Conservation (phyloP, 2,888 invertebrate genomes). For the Endomychus coccineus region DNA sequence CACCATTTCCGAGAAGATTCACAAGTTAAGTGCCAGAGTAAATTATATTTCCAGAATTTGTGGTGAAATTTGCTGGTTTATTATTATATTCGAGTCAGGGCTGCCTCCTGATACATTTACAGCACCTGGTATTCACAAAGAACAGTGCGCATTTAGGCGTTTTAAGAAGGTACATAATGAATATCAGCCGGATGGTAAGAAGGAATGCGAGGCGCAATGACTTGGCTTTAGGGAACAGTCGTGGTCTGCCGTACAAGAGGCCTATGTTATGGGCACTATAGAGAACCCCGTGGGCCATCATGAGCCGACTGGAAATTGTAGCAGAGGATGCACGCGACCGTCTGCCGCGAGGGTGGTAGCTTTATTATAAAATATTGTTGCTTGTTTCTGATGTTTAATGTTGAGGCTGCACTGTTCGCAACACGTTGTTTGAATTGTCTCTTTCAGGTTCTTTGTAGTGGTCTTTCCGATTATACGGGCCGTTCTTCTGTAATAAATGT, state of each 20-base stretch:
- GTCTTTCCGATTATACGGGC: no score
- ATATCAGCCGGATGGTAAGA: constrained; percentile 14
- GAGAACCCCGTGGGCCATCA: constrained; percentile 35
- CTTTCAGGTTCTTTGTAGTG: no score
- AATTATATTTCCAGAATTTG: no score
- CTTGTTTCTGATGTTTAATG: background rate
- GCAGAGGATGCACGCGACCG: constrained; percentile 40
- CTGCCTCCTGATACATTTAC: no score
- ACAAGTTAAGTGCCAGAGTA: no score
- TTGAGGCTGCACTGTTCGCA: no score
- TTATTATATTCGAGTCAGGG: no score
- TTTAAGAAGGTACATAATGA: constrained; percentile 14
- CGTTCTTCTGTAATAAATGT: no score
- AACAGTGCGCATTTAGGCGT: no score
- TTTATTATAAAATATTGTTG: constrained; percentile 36
- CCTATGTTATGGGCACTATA: constrained; percentile 31
- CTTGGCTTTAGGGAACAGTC: constrained; percentile 39
- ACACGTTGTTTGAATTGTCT: no score
- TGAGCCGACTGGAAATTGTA: constrained; percentile 35
- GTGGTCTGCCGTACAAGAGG: constrained; percentile 37
- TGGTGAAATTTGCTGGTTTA: no score
- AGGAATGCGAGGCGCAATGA: constrained; percentile 33
- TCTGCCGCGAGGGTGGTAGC: constrained; percentile 44
- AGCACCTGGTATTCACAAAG: constrained; percentile 1
- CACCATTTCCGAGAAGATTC: no score